Evolutionary conservation across 2,113 vertebrate genomes (phyloP), one percentile per base, ranked within the genome.

Genomic region (Ailuropoda melanoleuca): DNA sequence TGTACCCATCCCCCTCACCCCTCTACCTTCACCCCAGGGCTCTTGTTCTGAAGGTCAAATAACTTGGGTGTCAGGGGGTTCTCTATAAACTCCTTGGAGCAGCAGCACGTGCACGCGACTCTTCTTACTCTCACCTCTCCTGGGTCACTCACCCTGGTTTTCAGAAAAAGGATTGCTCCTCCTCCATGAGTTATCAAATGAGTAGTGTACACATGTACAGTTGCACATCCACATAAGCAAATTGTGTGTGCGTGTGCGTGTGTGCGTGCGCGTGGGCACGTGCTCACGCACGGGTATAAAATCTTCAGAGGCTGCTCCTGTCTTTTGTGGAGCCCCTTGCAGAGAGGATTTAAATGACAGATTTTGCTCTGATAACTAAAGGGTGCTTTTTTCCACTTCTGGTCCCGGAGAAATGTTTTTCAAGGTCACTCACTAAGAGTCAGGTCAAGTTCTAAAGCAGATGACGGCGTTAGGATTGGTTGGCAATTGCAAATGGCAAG

Each of bases 21-120:
- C 0, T n/a, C 53, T 43, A 7, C 15, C 14, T 72, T 80, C 23
- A 43, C 18, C 82, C 89, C 62, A 80, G 24, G 12, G 53, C 29
- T 85, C 86, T n/a, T 53, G 34, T 70, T 80, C 86, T 78, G n/a
- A 26, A 50, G 43, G n/a, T 26, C 6, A 58, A 72, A 31, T 87
- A 56, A 92, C 24, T 56, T 12, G 5, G 8, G 13, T 70, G 64
- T 56, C 37, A 37, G 55, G 48, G 58, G 60, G 48, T 34, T 48
- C 48, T 53, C 21, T 56, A 43, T 14, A 34, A 66, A 37, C 26
- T 39, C 18, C 56, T 58, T n/a, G 4, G 43, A 48, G 26, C 12
- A 1, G 6, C 3, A 0, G 17, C 5, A 12, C 39, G 4, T 0
- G 1, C 62, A 18, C 4, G 1, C 7, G 2, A 19, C 23, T 8